These are phyloP conservation scores for Meiosimyza platycephala DNA, from an alignment of 2,888 invertebrate species.

Conservation along the genomic window DNA sequence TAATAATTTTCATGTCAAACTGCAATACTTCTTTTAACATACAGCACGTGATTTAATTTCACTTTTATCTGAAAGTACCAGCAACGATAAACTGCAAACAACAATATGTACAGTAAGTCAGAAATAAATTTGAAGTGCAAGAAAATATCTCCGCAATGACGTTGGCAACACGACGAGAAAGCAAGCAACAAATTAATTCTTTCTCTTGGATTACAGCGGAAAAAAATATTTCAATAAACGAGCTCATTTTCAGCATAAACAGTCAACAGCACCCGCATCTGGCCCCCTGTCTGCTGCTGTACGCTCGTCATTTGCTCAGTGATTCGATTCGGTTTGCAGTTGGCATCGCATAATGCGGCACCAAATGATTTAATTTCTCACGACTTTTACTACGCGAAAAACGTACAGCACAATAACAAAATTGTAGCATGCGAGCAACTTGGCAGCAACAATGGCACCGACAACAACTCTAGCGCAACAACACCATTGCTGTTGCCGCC, in stretches of 20 bases:
- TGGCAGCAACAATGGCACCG: neutral
- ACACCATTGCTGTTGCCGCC: neutral
- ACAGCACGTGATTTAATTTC: constrained; percentile 10
- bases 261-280: constrained; percentile 6
- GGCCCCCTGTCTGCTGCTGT: no score
- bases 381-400: constrained; percentile 16
- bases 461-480: neutral
- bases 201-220: neutral
- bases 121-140: neutral
- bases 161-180: neutral
- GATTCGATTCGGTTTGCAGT: no score
- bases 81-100: neutral
- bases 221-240: neutral
- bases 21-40: no score
- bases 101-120: neutral
- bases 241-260: neutral
- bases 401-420: constrained; percentile 10
- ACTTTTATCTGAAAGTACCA: constrained; percentile 10
- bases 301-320: no score
- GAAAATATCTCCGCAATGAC: neutral
- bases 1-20: no score
- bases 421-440: constrained; percentile 15
- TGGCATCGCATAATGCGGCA: neutral
- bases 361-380: constrained; percentile 32
- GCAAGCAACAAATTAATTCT: constrained; percentile 7